Evolutionary conservation across 2,113 vertebrate species (phyloP).

Genomic region (Rhinopomastus cyanomelas): DNA sequence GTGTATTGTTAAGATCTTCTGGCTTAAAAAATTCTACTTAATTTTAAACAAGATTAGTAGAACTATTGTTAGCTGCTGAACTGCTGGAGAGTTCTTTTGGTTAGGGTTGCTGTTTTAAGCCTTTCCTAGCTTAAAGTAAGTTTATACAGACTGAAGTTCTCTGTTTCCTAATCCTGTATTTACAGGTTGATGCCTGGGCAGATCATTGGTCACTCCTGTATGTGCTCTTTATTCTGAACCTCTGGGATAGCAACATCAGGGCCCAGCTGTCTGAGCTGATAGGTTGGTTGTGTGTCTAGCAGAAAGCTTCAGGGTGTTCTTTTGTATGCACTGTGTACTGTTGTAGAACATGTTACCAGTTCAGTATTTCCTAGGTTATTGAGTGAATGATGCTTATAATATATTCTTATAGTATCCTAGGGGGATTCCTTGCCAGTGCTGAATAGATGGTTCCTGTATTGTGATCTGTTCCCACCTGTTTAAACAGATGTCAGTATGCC

Average conservation of each 20-base stretch:
- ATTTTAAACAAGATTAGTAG: background rate
- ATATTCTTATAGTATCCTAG: background rate
- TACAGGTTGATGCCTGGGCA: background rate
- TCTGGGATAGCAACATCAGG: background rate
- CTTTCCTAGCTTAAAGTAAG: background rate
- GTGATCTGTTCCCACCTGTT: background rate
- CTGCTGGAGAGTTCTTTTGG: background rate
- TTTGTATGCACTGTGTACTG: background rate
- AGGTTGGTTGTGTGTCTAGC: accelerated
- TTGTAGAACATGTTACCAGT: background rate
- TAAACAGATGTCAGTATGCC: background rate
- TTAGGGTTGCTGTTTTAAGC: background rate
- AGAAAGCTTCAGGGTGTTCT: background rate
- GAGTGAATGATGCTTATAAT: background rate
- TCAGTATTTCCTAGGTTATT: background rate
- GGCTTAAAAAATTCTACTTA: background rate
- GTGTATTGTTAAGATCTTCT: background rate
- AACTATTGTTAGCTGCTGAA: background rate
- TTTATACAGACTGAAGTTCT: background rate
- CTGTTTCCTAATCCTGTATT: background rate
- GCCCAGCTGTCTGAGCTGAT: background rate
- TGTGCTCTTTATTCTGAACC: background rate
- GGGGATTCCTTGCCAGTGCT: background rate
- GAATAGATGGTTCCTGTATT: background rate
- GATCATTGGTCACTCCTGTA: accelerated